Conservation (phyloP, 1,140 invertebrate species). For the Drosophila auraria region DNA sequence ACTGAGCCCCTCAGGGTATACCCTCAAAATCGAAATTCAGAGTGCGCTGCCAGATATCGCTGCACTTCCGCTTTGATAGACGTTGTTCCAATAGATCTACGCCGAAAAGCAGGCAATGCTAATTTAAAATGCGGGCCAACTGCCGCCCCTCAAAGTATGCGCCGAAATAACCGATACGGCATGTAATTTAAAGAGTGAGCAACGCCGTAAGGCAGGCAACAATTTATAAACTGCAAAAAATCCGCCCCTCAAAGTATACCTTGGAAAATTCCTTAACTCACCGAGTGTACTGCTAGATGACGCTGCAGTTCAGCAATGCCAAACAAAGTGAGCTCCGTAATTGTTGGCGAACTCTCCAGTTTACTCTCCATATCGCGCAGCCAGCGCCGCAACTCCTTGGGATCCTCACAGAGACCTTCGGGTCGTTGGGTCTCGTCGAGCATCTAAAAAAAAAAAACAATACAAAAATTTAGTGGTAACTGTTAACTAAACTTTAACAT, state of each 20-base stretch:
- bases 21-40: too few relatives aligned
- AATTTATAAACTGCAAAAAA: too few relatives aligned
- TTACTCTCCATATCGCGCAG: constrained; percentile 86
- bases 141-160: too few relatives aligned
- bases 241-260: constrained; percentile 1
- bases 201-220: too few relatives aligned
- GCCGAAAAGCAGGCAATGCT: not conserved
- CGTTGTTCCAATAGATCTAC: not conserved
- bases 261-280: constrained; percentile 45
- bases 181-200: too few relatives aligned
- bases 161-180: too few relatives aligned
- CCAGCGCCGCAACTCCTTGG: constrained; percentile 86
- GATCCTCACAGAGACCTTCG: constrained; percentile 77
- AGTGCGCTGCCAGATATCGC: too few relatives aligned
- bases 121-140: too few relatives aligned
- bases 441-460: constrained; percentile 45
- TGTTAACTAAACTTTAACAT: too few relatives aligned
- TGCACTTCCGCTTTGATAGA: too few relatives aligned
- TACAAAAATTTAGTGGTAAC: too few relatives aligned
- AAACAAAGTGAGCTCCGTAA: constrained; percentile 71
- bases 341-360: constrained; percentile 71
- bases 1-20: not conserved
- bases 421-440: constrained; percentile 71
- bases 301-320: constrained; percentile 74
- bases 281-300: constrained; percentile 80